Percentiles rank a stretch among this genome's conserved stretches.
phyloP scores from a whole-genome alignment of 2,888 invertebrate species.

The Conchocele bisecta region DNA sequence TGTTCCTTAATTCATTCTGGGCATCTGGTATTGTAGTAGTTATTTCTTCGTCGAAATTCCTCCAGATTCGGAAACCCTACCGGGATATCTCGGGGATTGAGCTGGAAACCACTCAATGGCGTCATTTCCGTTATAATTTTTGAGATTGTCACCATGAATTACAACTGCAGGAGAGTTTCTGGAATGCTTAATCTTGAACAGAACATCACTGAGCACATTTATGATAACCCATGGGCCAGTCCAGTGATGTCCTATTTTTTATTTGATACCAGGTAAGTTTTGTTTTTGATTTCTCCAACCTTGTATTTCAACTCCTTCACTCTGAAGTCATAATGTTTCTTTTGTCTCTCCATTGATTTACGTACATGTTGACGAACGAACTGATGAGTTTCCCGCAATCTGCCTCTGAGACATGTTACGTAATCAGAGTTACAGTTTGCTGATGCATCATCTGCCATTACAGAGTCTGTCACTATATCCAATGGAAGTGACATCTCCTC shows the following conservation, averaged over 20 bases:
- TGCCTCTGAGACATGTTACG: background rate
- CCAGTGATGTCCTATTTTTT: constrained; percentile 25
- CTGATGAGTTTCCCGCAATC: background rate
- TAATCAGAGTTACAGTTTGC: background rate
- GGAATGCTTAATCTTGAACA: constrained; percentile 28
- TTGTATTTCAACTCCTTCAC: constrained; percentile 10
- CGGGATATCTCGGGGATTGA: too few species aligned
- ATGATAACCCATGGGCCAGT: constrained; percentile 34
- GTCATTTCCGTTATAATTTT: constrained; percentile 8
- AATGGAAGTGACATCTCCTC: background rate
- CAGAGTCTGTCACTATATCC: background rate
- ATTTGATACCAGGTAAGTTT: constrained; percentile 8
- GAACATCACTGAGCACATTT: constrained; percentile 8
- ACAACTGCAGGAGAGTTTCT: constrained; percentile 15
- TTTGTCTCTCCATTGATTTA: constrained; percentile 8
- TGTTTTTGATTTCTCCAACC: constrained; percentile 14
- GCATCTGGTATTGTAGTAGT: too few species aligned
- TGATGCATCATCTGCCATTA: background rate
- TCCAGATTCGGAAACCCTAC: too few species aligned
- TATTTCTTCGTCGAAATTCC: too few species aligned
- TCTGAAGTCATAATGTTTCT: constrained; percentile 22
- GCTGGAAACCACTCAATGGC: too few species aligned
- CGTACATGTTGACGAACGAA: background rate
- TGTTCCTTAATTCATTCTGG: too few species aligned
- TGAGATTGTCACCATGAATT: constrained; percentile 23